Percentiles rank a stretch among this genome's conserved stretches.
Conservation (phyloP, 2,888 invertebrate genomes). For the Patella pellucida region DNA sequence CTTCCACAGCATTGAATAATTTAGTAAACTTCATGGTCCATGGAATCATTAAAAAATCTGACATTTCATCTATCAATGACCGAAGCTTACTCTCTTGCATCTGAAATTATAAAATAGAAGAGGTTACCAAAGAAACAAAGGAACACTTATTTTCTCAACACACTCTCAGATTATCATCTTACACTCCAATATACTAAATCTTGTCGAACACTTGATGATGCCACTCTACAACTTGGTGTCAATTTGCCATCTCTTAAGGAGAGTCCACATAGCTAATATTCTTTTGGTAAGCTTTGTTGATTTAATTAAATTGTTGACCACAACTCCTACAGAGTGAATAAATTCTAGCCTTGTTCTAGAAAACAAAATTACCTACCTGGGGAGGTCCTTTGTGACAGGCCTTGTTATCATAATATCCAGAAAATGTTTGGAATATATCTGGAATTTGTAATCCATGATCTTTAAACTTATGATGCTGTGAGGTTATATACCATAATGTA, state of each 20-base stretch:
- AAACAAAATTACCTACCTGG: constrained; percentile 1
- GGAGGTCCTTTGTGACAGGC: neutral
- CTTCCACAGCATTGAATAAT: constrained; percentile 1
- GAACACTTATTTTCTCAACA: neutral
- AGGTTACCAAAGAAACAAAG: neutral
- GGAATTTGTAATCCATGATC: neutral
- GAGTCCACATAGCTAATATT: too few species aligned
- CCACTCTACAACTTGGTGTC: too few species aligned
- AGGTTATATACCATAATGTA: too few species aligned
- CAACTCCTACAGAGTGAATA: too few species aligned
- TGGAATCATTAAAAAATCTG: constrained; percentile 17
- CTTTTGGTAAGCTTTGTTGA: too few species aligned
- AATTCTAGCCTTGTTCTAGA: neutral
- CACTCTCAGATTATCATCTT: too few species aligned
- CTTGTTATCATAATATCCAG: constrained; percentile 3
- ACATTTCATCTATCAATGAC: neutral
- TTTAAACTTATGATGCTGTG: too few species aligned
- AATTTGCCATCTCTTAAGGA: too few species aligned
- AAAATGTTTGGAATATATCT: neutral
- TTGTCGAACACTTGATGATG: too few species aligned
- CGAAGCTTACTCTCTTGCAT: constrained; percentile 6
- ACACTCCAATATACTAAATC: too few species aligned
- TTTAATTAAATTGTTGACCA: too few species aligned
- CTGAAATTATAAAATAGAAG: constrained; percentile 12
- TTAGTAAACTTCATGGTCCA: too few species aligned